Base-by-base conservation (phyloP, 2,888 invertebrate species). In the Piscicola geometra region DNA sequence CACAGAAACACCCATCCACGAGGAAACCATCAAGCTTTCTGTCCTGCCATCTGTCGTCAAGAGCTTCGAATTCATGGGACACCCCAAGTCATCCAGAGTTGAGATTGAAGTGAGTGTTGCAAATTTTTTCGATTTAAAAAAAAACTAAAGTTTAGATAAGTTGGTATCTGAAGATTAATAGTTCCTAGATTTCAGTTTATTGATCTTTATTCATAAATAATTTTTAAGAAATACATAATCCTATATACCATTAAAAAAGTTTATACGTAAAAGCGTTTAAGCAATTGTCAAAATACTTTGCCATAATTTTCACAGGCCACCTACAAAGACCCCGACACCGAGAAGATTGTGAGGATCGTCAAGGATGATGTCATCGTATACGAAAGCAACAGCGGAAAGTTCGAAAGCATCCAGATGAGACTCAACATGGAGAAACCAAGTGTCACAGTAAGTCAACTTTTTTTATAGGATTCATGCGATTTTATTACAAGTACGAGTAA, bases 291-390 rank as follows among this genome's bases (percentile, higher is more conserved):
- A n/a, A n/a, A n/a, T n/a, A n/a, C n/a, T n/a, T n/a, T n/a, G n/a
- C n/a, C n/a, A n/a, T n/a, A n/a, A n/a, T n/a, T n/a, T n/a, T n/a
- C n/a, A n/a, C 21, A 56, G 60, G 60, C 60, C 25, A 56, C 25
- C 60, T 56, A 56, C 60, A 56, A 56, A 56, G 60, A 56, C 60
- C 9, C 5, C 21, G 5, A 25, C 60, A 56, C 60, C 60, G 60
- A n/a, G 9, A 56, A 56, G n/a, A 5, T 25, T n/a, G 60, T 56
- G 3, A 56, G n/a, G 25, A 56, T 56, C 60, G 60, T 56, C 60
- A 56, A 56, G 25, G n/a, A 56, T 56, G 60, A 56, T n/a, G n/a
- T 56, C 25, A 25, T 56, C 25, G 60, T 21, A 3, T 56, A 18
- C 60, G 15, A 56, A 21, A 56, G 15, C 60, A 25, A 5, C 21